phyloP scores from a whole-genome alignment of 2,888 invertebrate species.

The Dolichopus griseipennis region DNA sequence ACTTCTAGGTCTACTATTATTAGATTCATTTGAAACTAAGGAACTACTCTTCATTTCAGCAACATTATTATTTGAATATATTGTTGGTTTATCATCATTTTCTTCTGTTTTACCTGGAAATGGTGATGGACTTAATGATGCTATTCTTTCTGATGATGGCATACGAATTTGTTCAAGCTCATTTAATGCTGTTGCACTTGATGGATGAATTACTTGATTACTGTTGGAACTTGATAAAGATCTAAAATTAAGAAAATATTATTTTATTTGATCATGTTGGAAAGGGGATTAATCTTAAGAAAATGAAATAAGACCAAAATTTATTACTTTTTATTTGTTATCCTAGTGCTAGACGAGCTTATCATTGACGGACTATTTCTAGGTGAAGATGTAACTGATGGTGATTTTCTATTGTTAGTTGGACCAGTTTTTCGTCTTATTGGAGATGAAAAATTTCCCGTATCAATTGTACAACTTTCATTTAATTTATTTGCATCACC shows the following conservation, averaged over 20 bases:
- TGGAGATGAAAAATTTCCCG: constrained; percentile 11
- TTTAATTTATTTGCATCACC: constrained; percentile 16
- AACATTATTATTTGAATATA: not conserved
- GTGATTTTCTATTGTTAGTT: constrained; percentile 9
- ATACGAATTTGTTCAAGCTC: not conserved
- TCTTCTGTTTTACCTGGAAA: not conserved
- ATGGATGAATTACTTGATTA: not conserved
- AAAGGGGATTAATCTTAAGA: too few species aligned
- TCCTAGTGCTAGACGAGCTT: not conserved
- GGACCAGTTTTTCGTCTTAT: not conserved
- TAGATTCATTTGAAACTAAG: not conserved
- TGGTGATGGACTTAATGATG: not conserved
- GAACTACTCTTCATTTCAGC: not conserved
- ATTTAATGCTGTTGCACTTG: constrained; percentile 1
- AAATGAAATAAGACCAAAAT: not conserved
- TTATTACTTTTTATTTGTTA: not conserved
- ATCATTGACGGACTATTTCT: not conserved
- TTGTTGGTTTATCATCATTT: not conserved
- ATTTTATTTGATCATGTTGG: too few species aligned
- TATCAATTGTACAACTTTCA: not conserved
- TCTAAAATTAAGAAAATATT: not conserved
- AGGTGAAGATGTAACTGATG: constrained; percentile 7
- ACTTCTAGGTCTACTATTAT: not conserved
- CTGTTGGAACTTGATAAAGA: not conserved
- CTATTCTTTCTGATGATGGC: not conserved